Base-by-base conservation (phyloP, 2,797 vertebrate genomes). In the Pseudochromis fuscus region DNA sequence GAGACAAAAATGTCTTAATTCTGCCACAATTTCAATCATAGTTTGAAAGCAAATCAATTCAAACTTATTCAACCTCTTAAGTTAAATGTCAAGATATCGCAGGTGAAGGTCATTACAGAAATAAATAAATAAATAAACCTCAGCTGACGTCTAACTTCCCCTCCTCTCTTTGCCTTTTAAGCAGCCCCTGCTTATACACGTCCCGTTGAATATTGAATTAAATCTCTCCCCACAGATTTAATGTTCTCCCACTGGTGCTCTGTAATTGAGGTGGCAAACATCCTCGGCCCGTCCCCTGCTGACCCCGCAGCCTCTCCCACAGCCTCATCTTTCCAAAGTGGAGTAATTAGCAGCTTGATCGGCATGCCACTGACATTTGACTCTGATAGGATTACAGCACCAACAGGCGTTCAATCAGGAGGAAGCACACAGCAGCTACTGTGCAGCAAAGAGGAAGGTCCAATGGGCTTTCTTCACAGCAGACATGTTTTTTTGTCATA, bases 291-390 rank as follows among this genome's bases (percentile, higher is more conserved):
- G 16, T 83, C 66, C 76, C 79, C 60, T 33, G 62, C 79, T 78
- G 76, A 83, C 79, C 84, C 73, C n/a, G 12, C 46, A 35, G 55
- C 66, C 58, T 60, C 67, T 61, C 50, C 40, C 60, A 52, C 60
- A 59, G 83, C 66, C 63, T 72, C 76, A 58, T 76, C 68, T 59
- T 65, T 77, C 45, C 58, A 79, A 84, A 88, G 70, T 70, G 61
- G 75, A 86, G 64, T 88, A 87, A 89, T 90, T 88, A 89, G 81
- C 79, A 68, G 77, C 72, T 61, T 79, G 75, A 88, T 73, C 60
- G 28, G 74, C 58, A 31, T 56, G 65, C 51, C 55, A 18, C 79
- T 85, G 87, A 86, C 87, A 81, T 89, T 87, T 87, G 76, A 83
- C 86, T 79, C 80, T 74, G 77, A 77, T 69, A 63, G 73, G 82